These are phyloP conservation scores for Leucosticte australis DNA, from an alignment of 2,113 vertebrate genomes.

Conservation along the genomic window DNA sequence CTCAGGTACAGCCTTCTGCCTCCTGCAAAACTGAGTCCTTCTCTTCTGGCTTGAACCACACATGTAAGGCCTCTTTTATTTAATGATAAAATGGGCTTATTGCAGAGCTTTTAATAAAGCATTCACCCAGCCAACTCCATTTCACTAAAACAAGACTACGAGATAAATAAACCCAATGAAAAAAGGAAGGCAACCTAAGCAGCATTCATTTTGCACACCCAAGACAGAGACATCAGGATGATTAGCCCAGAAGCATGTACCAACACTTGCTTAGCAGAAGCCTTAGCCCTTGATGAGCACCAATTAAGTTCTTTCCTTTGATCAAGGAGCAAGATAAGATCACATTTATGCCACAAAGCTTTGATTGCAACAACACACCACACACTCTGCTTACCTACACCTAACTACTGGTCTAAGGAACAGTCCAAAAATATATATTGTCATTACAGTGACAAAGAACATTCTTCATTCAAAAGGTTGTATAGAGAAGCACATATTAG, in stretches of 20 bases:
- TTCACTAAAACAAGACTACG: background rate
- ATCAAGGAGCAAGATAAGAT: conserved; percentile 48
- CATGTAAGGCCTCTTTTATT: background rate
- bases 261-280: conserved; percentile 37
- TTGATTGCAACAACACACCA: conserved; percentile 10
- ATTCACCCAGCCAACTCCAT: background rate
- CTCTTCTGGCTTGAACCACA: background rate
- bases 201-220: background rate
- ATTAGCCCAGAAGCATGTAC: background rate
- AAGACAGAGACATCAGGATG: conserved; percentile 1
- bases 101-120: background rate
- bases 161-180: conserved; percentile 9
- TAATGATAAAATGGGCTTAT: background rate
- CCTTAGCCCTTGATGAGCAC: conserved; percentile 16
- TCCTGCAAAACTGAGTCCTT: background rate
- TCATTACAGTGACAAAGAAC: background rate
- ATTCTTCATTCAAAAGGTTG: background rate
- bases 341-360: background rate
- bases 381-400: background rate
- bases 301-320: conserved; percentile 52
- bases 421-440: background rate
- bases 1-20: background rate
- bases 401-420: background rate
- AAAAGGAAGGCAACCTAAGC: background rate
- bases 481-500: background rate